Percentiles rank a stretch among this genome's conserved stretches.
phyloP scores from a whole-genome alignment of 1,140 invertebrate species.

The Lithobius niger region DNA sequence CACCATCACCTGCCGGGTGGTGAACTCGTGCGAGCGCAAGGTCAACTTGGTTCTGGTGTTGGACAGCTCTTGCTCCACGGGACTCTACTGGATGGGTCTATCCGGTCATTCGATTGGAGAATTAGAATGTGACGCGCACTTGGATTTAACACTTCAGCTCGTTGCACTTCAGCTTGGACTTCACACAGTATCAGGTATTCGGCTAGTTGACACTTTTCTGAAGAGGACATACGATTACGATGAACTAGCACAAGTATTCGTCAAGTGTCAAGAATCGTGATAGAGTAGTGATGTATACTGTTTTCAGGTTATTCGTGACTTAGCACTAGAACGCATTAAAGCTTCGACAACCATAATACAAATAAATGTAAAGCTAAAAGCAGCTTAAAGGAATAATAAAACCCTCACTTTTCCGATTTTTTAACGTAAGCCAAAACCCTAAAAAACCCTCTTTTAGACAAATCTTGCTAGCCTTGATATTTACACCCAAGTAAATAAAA shows the following conservation, averaged over 20 bases:
- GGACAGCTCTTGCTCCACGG: conserved; percentile 45
- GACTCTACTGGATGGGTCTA: conserved; percentile 71
- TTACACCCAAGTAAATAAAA: too few species aligned
- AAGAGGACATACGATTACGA: conserved; percentile 86
- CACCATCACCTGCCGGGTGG: conserved; percentile 62
- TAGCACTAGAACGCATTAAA: too few species aligned
- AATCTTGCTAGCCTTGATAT: too few species aligned
- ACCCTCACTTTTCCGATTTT: too few species aligned
- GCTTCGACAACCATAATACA: too few species aligned
- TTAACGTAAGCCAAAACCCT: too few species aligned
- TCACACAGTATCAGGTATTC: conserved; percentile 69
- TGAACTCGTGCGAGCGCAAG: conserved; percentile 72
- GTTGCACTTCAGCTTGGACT: conserved; percentile 69
- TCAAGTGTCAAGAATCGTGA: too few species aligned
- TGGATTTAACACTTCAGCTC: conserved; percentile 57
- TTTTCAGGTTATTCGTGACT: too few species aligned
- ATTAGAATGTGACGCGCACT: conserved; percentile 52
- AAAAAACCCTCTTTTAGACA: too few species aligned
- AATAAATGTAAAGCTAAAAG: too few species aligned
- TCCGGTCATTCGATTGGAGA: conserved; percentile 66
- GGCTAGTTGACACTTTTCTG: conserved; percentile 70
- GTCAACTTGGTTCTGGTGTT: conserved; percentile 70
- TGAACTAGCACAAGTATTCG: conserved; percentile 82
- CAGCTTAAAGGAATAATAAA: too few species aligned
- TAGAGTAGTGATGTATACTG: too few species aligned